These are phyloP conservation scores for Yponomeuta sedellus DNA, from an alignment of 2,888 invertebrate species.

Conservation along the genomic window DNA sequence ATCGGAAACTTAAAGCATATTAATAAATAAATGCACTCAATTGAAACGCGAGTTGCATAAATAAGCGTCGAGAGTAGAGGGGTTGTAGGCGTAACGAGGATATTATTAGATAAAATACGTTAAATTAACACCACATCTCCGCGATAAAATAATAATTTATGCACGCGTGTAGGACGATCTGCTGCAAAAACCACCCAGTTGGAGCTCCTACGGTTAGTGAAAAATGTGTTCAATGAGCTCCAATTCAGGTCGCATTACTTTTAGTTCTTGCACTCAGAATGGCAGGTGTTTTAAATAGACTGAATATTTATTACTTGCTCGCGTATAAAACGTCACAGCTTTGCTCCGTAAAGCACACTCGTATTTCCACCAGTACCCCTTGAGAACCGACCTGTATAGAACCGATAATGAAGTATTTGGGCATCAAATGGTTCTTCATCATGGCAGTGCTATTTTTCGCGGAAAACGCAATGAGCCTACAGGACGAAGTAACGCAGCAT, in stretches of 20 bases:
- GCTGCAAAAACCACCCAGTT: too few relatives aligned
- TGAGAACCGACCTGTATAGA: background rate
- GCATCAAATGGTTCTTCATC: background rate
- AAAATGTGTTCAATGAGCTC: background rate
- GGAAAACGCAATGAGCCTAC: background rate
- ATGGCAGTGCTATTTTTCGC: background rate
- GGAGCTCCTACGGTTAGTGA: background rate
- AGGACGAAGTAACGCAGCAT: background rate
- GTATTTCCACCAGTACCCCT: background rate
- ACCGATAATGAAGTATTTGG: background rate
- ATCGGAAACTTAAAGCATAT: too few relatives aligned
- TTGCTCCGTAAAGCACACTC: background rate
- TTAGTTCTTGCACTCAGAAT: background rate
- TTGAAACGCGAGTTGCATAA: too few relatives aligned
- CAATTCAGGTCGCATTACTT: background rate
- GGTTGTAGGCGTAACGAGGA: too few relatives aligned
- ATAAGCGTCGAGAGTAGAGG: too few relatives aligned
- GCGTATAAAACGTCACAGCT: background rate
- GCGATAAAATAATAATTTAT: too few relatives aligned
- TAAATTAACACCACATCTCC: too few relatives aligned
- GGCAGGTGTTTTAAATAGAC: background rate
- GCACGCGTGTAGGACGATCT: too few relatives aligned
- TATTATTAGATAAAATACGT: too few relatives aligned
- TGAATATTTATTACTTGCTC: background rate
- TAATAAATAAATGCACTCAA: too few relatives aligned